Conservation (phyloP, 2,113 vertebrate species). For the Mesocricetus auratus region DNA sequence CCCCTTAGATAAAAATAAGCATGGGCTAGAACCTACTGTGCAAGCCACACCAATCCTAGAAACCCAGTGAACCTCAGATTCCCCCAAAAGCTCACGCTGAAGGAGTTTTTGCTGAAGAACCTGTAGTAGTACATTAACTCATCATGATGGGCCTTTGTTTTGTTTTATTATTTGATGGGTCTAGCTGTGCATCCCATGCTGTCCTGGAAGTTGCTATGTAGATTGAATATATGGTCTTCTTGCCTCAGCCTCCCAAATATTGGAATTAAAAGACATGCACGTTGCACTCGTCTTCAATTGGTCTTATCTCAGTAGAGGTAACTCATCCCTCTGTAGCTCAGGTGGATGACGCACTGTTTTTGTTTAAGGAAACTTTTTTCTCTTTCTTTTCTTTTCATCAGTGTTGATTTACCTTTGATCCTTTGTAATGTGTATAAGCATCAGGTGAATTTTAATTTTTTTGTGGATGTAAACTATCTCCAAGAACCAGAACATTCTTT, state of each 20-base stretch:
- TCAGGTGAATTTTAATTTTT: conserved; percentile 42
- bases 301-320: neutral
- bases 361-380: neutral
- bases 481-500: conserved; percentile 25
- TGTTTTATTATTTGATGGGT: neutral
- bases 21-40: neutral
- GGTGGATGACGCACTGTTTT: neutral
- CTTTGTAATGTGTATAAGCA: neutral
- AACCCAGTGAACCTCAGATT: neutral
- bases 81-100: neutral
- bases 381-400: neutral
- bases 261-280: neutral
- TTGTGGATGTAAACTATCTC: neutral
- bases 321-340: neutral
- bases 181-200: neutral
- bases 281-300: neutral
- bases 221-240: neutral
- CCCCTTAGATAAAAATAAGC: neutral
- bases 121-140: neutral
- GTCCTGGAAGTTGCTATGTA: neutral
- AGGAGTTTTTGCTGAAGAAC: conserved; percentile 13
- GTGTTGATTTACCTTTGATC: neutral
- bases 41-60: neutral
- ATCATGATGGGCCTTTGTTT: neutral
- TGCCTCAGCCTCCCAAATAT: neutral